Base-by-base conservation (phyloP, 2,113 vertebrate genomes). In the Sterna hirundo region DNA sequence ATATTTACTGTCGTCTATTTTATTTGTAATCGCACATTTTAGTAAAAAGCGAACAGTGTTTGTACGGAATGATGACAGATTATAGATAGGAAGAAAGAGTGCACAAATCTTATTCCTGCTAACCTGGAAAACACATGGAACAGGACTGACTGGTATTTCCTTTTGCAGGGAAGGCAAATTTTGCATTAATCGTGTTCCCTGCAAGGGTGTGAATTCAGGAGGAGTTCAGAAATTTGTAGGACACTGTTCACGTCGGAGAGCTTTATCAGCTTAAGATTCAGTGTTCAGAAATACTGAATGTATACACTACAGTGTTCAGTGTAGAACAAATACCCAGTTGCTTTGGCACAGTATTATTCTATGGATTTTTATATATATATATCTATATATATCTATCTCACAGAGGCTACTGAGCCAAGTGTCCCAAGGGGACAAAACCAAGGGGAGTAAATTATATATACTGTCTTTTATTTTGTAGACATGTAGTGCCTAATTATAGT, bases 361-460 rank as follows among this genome's bases (percentile, higher is more conserved):
- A 77, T 40, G 22, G 55, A 29, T 66, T 86, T 58, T 38, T 38
- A 38, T 47, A 54, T 47, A 16, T 22, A 13, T 10, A 19, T 57
- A 22, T 57, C 6, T 36, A 10, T 61, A 9, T 38, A 15, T 29
- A 29, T 80, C 15, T 34, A 10, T 22, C 11, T 42, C 64, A 77
- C 30, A 83, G 74, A 47, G 51, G 44, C 26, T 82, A 51, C 34
- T 69, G 40, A 93, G n/a, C n/a, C n/a, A n/a, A n/a, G 30, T 13
- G 25, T 42, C 23, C 52, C 44, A 42, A 42, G 42, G 42, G 42
- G 42, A 42, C 42, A 78, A 69, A 90, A 85, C 26, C 6, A 58
- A 44, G 0, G 0, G 0, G 0, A 95, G 58, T 66, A 85, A 74
- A 62, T 86, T 0, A 42, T 42, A 70, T n/a, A 29, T 0, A 0